Evolutionary conservation across 2,888 invertebrate species (phyloP).

Genomic region (Subacronicta megacephala): DNA sequence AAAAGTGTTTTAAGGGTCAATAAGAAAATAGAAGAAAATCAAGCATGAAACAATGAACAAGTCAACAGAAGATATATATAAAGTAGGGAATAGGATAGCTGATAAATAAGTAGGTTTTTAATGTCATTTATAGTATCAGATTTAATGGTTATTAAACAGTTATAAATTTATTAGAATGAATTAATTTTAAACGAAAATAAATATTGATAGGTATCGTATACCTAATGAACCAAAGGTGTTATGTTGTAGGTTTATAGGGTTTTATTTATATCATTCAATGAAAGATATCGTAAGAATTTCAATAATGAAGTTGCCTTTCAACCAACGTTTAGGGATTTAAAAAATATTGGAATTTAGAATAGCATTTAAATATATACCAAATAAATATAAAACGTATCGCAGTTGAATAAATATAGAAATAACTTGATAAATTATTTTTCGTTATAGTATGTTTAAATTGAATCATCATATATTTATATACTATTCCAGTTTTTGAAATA

Average conservation of each 20-base stretch:
- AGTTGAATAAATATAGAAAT: neutral
- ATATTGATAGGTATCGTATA: constrained; percentile 22
- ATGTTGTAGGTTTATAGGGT: constrained; percentile 31
- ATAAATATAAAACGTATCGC: neutral
- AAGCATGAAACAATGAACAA: constrained; percentile 73
- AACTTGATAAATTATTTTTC: neutral
- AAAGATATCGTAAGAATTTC: constrained; percentile 27
- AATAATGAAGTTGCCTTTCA: constrained; percentile 30
- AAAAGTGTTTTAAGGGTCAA: constrained; percentile 68
- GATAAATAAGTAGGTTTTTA: constrained; percentile 42
- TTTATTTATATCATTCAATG: constrained; percentile 24
- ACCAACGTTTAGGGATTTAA: constrained; percentile 37
- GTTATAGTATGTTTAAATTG: constrained; percentile 2
- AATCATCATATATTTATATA: constrained; percentile 28
- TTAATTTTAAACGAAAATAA: constrained; percentile 30
- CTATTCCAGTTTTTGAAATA: constrained; percentile 32
- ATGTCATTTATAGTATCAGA: constrained; percentile 22
- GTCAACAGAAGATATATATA: constrained; percentile 65
- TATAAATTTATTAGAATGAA: constrained; percentile 46
- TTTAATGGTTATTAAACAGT: constrained; percentile 42
- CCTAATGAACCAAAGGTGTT: constrained; percentile 38
- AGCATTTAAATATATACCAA: constrained; percentile 37
- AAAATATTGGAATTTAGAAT: constrained; percentile 30
- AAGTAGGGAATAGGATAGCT: constrained; percentile 48
- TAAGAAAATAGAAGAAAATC: constrained; percentile 66